phyloP scores from a whole-genome alignment of 2,113 vertebrate species.

The Prochilodus magdalenae region DNA sequence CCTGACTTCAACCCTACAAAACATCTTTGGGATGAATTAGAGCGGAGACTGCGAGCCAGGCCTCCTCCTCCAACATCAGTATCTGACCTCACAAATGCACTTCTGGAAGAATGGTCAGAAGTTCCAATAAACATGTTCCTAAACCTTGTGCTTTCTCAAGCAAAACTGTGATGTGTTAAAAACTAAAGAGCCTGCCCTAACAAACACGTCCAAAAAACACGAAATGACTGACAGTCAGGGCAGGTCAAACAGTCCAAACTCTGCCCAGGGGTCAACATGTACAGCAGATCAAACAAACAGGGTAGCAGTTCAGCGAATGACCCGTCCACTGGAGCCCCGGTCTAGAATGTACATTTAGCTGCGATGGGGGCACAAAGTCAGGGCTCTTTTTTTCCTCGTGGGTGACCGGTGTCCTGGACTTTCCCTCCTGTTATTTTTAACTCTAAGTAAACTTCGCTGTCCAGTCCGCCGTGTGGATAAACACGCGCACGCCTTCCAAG shows the following conservation, averaged over 20 bases:
- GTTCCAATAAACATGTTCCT: too few relatives aligned
- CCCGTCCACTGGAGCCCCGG: background rate
- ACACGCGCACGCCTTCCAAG: conserved; percentile 55
- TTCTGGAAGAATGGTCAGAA: too few relatives aligned
- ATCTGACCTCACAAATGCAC: too few relatives aligned
- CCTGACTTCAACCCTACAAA: too few relatives aligned
- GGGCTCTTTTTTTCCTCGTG: conserved; percentile 38
- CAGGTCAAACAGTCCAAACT: background rate
- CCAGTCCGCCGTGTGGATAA: conserved; percentile 42
- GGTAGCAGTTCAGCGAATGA: conserved; percentile 30
- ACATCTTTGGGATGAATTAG: too few relatives aligned
- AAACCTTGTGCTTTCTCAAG: too few relatives aligned
- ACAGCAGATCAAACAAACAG: background rate
- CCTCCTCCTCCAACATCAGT: too few relatives aligned
- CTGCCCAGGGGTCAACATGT: conserved; percentile 4
- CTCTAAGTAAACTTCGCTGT: conserved; percentile 57
- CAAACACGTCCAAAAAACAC: background rate
- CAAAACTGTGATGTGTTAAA: background rate
- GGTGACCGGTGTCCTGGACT: conserved; percentile 55
- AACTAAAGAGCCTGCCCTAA: background rate
- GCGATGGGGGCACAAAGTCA: conserved; percentile 44
- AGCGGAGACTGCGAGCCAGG: too few relatives aligned
- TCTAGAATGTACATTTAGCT: conserved; percentile 6
- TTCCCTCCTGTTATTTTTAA: conserved; percentile 64
- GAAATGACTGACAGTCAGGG: background rate